Evolutionary conservation across 2,797 vertebrate species (phyloP).

Genomic region (Rhinatrema bivittatum): DNA sequence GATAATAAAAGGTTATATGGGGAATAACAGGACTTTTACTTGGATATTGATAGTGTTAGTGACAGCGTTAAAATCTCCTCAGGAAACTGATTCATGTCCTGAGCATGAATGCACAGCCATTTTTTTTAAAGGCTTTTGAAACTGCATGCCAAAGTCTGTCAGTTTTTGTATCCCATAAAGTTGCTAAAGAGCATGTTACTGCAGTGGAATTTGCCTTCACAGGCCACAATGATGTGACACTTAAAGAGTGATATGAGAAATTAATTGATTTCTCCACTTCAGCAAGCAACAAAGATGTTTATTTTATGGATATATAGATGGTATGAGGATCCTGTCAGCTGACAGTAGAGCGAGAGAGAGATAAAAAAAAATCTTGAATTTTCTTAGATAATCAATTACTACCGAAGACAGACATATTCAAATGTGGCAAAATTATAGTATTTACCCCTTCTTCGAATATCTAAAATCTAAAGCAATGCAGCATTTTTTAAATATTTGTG

Average conservation of each 20-base stretch:
- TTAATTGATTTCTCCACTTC: slow-evolving; percentile 61
- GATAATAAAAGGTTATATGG: slow-evolving; percentile 48
- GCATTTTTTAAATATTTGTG: no score
- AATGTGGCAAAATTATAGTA: background rate
- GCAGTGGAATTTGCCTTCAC: slow-evolving; percentile 22
- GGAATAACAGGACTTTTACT: slow-evolving; percentile 35
- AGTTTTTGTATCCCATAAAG: slow-evolving; percentile 20
- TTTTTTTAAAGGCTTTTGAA: slow-evolving; percentile 17
- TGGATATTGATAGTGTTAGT: slow-evolving; percentile 26
- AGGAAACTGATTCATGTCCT: slow-evolving; percentile 23
- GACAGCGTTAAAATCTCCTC: slow-evolving; percentile 39
- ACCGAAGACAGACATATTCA: slow-evolving; percentile 11
- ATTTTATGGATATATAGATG: slow-evolving; percentile 23
- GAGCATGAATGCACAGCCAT: background rate
- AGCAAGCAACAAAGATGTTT: slow-evolving; percentile 26
- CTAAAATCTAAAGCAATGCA: background rate
- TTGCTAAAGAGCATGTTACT: slow-evolving; percentile 31
- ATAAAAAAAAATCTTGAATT: background rate
- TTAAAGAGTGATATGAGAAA: slow-evolving; percentile 45
- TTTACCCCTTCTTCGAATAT: background rate
- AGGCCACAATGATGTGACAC: slow-evolving; percentile 51
- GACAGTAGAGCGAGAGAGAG: slow-evolving; percentile 13
- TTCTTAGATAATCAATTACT: slow-evolving; percentile 2
- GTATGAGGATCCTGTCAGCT: background rate
- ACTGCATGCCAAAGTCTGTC: slow-evolving; percentile 33